Conservation (phyloP, 2,888 invertebrate species). For the Sarcophaga carnaria region DNA sequence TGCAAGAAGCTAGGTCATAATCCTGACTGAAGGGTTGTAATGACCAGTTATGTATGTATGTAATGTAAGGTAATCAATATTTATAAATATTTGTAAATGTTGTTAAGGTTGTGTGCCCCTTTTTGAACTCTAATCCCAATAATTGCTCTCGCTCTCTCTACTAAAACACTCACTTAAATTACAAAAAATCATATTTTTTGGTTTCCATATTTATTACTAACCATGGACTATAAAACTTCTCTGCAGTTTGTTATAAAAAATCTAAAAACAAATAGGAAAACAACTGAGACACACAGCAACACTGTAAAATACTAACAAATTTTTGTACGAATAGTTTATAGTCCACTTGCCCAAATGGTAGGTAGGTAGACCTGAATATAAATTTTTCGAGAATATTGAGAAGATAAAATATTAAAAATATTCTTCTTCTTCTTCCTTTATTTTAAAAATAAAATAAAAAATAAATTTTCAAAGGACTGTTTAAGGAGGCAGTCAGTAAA, state of each 20-base stretch:
- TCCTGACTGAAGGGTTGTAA: too few species aligned
- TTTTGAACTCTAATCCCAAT: too few species aligned
- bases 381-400: conserved; percentile 2
- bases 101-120: too few species aligned
- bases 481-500: too few species aligned
- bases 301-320: conserved; percentile 6
- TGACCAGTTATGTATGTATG: too few species aligned
- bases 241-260: conserved; percentile 5
- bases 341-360: conserved; percentile 8
- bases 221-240: conserved; percentile 38
- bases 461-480: conserved; percentile 42
- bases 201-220: conserved; percentile 28
- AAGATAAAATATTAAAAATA: conserved; percentile 17
- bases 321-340: conserved; percentile 36
- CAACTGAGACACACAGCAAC: not conserved
- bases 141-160: too few species aligned
- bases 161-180: too few species aligned
- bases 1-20: too few species aligned
- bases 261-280: not conserved
- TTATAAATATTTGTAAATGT: too few species aligned
- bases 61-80: too few species aligned
- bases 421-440: not conserved
- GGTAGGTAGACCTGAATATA: conserved; percentile 25
- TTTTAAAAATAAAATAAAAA: not conserved
- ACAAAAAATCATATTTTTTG: not conserved